Percentiles rank a stretch among this genome's conserved stretches.
phyloP scores from a whole-genome alignment of 2,113 vertebrate genomes.

The Microcebus griseorufus region DNA sequence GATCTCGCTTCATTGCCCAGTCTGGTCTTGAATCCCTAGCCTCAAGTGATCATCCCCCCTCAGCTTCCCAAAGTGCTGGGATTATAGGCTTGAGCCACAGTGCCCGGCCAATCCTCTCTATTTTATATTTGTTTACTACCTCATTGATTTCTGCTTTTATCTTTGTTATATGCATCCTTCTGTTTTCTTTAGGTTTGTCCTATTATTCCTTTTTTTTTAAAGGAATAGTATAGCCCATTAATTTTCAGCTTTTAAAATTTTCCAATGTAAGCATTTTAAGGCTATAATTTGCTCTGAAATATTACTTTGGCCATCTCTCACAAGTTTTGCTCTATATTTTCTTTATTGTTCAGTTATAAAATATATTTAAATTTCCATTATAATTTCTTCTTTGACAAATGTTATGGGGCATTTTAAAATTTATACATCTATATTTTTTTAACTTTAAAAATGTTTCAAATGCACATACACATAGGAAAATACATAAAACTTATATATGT shows the following conservation, averaged over 20 bases:
- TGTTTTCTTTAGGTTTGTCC: not conserved
- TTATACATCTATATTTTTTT: not conserved
- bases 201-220: not conserved
- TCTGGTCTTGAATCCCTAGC: not conserved
- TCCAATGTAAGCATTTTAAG: not conserved
- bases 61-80: not conserved
- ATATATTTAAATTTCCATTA: not conserved
- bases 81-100: not conserved
- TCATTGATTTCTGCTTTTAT: not conserved
- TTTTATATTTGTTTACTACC: not conserved
- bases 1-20: not conserved
- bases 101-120: too few relatives aligned
- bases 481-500: not conserved
- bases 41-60: not conserved
- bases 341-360: not conserved
- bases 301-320: not conserved
- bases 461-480: not conserved
- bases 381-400: not conserved
- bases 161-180: not conserved
- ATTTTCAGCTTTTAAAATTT: not conserved
- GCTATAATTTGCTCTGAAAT: not conserved
- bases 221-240: not conserved
- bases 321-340: conserved; percentile 11
- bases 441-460: not conserved
- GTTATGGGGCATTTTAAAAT: not conserved